These are phyloP conservation scores for Pachycephala philippinensis DNA, from an alignment of 2,113 vertebrate genomes.

Conservation along the genomic window DNA sequence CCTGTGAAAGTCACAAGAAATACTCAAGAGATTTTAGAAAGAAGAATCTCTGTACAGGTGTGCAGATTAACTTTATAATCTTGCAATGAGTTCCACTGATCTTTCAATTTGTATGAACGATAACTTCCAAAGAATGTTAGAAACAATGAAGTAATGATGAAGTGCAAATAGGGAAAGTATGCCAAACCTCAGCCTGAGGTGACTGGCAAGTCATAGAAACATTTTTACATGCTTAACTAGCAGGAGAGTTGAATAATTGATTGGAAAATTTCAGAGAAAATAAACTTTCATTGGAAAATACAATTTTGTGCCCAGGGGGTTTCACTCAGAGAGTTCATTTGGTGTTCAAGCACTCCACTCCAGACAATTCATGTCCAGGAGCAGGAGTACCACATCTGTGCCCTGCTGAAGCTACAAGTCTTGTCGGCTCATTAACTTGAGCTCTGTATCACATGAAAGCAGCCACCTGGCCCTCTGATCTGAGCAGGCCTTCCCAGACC, in stretches of 20 bases:
- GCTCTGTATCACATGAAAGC: background rate
- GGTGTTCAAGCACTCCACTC: background rate
- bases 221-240: background rate
- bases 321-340: background rate
- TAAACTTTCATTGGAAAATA: background rate
- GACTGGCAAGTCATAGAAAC: background rate
- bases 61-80: background rate
- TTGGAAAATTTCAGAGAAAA: background rate
- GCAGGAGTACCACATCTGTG: background rate
- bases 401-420: background rate
- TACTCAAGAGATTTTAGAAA: background rate
- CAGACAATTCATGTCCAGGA: background rate
- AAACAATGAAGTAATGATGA: conserved; percentile 13
- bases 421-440: background rate
- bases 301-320: background rate
- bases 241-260: background rate
- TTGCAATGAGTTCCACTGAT: background rate
- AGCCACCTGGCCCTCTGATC: background rate
- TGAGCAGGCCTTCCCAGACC: background rate
- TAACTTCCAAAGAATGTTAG: background rate
- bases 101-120: background rate
- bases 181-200: background rate
- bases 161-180: background rate
- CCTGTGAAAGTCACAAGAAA: background rate
- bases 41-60: background rate